Evolutionary conservation across 2,888 invertebrate genomes (phyloP).

Genomic region (Sipha maydis): DNA sequence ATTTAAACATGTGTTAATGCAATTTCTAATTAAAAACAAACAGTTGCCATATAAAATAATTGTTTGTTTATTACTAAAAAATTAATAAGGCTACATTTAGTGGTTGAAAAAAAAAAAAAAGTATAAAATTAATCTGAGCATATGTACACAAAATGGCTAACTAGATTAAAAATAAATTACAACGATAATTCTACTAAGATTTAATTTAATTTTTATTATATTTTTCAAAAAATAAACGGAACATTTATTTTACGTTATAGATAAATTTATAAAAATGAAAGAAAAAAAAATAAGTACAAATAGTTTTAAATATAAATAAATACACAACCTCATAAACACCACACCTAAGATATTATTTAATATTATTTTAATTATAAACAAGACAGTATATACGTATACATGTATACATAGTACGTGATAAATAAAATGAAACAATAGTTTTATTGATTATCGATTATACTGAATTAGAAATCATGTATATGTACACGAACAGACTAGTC

Average conservation of each 20-base stretch:
- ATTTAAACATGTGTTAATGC: neutral
- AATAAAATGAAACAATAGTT: too few species aligned
- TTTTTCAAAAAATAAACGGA: neutral
- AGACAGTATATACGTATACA: too few species aligned
- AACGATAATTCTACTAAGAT: neutral
- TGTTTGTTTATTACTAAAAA: conserved; percentile 1
- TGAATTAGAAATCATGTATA: neutral
- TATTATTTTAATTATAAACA: too few species aligned
- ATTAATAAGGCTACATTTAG: neutral
- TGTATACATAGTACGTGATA: too few species aligned
- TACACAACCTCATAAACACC: too few species aligned
- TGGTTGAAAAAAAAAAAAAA: neutral
- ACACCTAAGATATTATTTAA: too few species aligned
- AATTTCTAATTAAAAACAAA: neutral
- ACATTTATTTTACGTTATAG: neutral
- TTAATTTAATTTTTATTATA: neutral
- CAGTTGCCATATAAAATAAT: neutral
- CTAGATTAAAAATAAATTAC: conserved; percentile 27
- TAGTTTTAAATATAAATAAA: too few species aligned
- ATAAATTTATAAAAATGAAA: neutral
- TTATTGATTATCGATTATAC: neutral
- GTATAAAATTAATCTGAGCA: neutral
- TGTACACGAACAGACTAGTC: neutral
- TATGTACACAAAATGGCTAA: conserved; percentile 5
- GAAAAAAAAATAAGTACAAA: too few species aligned